Evolutionary conservation across 2,797 vertebrate genomes (phyloP).

Genomic region (Mus spretus): DNA sequence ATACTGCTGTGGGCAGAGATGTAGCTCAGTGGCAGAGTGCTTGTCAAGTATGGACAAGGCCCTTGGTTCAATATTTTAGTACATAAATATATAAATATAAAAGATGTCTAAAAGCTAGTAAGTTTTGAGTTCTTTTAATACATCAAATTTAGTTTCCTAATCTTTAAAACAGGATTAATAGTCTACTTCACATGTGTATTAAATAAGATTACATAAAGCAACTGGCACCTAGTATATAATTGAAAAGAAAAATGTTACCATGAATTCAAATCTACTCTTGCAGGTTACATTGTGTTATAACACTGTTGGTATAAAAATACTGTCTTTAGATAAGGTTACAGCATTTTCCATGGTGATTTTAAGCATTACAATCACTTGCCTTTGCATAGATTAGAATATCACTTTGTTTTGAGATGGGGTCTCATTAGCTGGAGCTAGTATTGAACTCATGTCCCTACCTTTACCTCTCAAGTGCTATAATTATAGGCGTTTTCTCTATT

Average conservation of each 20-base stretch:
- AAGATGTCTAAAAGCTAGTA: constrained; percentile 36
- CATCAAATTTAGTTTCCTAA: constrained; percentile 29
- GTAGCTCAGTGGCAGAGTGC: not conserved
- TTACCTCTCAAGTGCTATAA: not conserved
- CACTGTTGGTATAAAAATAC: constrained; percentile 23
- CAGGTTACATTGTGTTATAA: not conserved
- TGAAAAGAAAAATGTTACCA: not conserved
- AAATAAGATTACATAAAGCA: constrained; percentile 13
- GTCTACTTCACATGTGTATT: not conserved
- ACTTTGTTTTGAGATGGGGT: not conserved
- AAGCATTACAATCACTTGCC: constrained; percentile 14
- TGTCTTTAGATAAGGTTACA: not conserved
- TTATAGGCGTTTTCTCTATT: not conserved
- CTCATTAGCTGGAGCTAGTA: not conserved
- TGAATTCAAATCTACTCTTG: constrained; percentile 22
- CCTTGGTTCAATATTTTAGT: not conserved
- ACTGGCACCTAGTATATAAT: not conserved
- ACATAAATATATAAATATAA: not conserved
- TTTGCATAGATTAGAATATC: not conserved
- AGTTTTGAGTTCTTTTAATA: not conserved
- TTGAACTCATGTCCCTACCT: not conserved
- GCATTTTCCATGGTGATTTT: constrained; percentile 39
- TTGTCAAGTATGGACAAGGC: not conserved
- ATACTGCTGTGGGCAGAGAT: not conserved
- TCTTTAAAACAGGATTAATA: constrained; percentile 36